Evolutionary conservation across 2,113 vertebrate genomes (phyloP), one percentile per base, ranked within the genome.

Genomic region (Caracal caracal): DNA sequence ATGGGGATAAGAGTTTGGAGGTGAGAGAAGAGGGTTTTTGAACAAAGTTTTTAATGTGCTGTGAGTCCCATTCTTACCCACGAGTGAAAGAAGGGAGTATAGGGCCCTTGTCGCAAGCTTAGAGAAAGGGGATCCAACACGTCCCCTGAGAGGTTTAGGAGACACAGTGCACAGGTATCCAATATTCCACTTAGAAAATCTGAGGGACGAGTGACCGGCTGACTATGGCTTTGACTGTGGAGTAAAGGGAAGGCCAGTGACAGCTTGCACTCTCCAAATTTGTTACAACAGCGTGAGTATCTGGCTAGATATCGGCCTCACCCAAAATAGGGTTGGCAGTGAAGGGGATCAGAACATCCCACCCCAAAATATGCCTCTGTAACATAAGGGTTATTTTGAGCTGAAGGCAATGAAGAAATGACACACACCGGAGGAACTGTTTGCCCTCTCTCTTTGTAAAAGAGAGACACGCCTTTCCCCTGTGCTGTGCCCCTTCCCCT

Each of bases 1-100:
- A 10, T 26, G 17, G 35, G 49, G 26, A 65, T 61, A 49, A 13
- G 61, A 82, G 49, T 73, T 88, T 73, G 40, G 76, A 83, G 17
- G 92, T 30, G 30, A 90, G 87, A 37, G 33, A 83, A 37, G 28
- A 49, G 35, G 6, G 61, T 63, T 59, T 75, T 35, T 79, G 53
- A 35, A 65, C 35, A 70, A 73, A 63, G 68, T 19, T 68, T 59
- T 33, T 40, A 5, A 7, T 49, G 13, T 17, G 2, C 13, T 79
- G 13, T 53, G 35, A 96, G 33, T 68, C 37, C 26, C 49, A 35
- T 13, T 59, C 8, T 40, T 37, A 59, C 49, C 13, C 33, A 59
- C 2, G 6, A 56, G 7, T 12, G 24, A 78, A 33, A 17, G 10
- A 68, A 83, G 10, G 22, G 8, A 51, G 1, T 19, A 26, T 0